These are phyloP conservation scores for Ischnus inquisitorius DNA, from an alignment of 2,888 invertebrate species.

Conservation along the genomic window DNA sequence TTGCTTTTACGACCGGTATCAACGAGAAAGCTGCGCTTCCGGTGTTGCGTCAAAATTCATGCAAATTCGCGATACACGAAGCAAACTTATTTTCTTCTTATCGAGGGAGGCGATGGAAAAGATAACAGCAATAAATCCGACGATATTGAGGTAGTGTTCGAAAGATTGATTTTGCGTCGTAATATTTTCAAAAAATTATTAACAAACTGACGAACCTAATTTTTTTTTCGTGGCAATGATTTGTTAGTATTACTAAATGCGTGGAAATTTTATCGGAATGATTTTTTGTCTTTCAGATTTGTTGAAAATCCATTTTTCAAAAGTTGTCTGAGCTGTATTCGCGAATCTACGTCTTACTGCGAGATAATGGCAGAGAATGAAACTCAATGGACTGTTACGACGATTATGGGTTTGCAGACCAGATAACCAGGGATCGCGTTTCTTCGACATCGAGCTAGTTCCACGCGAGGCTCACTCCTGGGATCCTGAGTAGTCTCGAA, in stretches of 20 bases:
- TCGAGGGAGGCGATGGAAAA: not conserved
- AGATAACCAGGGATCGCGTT: slow-evolving; percentile 32
- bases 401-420: slow-evolving; percentile 57
- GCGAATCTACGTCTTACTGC: slow-evolving; percentile 15
- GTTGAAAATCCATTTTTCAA: too few relatives aligned
- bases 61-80: slow-evolving; percentile 17
- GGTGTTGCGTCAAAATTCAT: slow-evolving; percentile 15
- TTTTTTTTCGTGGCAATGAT: too few relatives aligned
- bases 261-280: too few relatives aligned
- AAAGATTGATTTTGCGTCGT: not conserved
- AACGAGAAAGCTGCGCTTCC: slow-evolving; percentile 4
- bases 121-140: not conserved
- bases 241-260: too few relatives aligned
- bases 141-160: not conserved
- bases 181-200: too few relatives aligned
- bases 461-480: slow-evolving; percentile 10
- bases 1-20: not conserved
- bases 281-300: too few relatives aligned
- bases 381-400: slow-evolving; percentile 41
- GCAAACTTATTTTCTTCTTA: slow-evolving; percentile 2
- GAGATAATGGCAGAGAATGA: slow-evolving; percentile 45
- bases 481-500: not conserved
- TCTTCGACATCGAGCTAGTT: slow-evolving; percentile 29
- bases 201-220: too few relatives aligned
- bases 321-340: too few relatives aligned